Evolutionary conservation across 2,113 vertebrate species (phyloP).

Genomic region (Malaclemys terrapin): DNA sequence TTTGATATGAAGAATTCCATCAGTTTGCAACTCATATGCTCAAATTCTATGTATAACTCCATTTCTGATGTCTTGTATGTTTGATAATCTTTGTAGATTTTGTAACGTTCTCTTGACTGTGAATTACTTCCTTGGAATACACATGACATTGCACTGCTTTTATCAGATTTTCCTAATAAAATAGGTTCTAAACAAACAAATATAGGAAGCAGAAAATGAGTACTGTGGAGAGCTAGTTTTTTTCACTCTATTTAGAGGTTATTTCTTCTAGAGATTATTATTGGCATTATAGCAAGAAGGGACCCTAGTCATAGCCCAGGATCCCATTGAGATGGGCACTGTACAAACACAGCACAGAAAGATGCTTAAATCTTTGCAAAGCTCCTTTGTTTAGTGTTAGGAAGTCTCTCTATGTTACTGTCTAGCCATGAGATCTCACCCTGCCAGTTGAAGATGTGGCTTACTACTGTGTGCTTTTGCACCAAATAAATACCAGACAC

Average conservation of each 20-base stretch:
- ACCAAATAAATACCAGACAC: not conserved
- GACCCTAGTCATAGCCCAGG: no score
- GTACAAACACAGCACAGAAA: not conserved
- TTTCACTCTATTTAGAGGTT: not conserved
- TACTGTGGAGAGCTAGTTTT: not conserved
- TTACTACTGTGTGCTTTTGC: slow-evolving; percentile 26
- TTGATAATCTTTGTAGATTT: not conserved
- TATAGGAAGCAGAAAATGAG: not conserved
- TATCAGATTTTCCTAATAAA: not conserved
- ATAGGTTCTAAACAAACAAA: not conserved
- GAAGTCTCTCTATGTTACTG: slow-evolving; percentile 6
- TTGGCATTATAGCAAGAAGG: no score
- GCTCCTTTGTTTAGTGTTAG: not conserved
- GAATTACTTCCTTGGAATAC: not conserved
- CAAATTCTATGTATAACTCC: not conserved
- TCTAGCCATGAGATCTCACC: slow-evolving; percentile 6
- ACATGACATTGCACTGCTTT: not conserved
- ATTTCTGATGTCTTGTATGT: not conserved
- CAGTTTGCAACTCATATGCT: not conserved
- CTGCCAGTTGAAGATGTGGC: not conserved
- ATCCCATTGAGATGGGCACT: no score
- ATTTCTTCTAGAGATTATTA: not conserved
- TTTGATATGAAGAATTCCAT: not conserved
- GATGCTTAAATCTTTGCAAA: not conserved
- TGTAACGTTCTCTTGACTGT: not conserved